Conservation (phyloP, 2,797 vertebrate species). For the Malurus leucopterus region DNA sequence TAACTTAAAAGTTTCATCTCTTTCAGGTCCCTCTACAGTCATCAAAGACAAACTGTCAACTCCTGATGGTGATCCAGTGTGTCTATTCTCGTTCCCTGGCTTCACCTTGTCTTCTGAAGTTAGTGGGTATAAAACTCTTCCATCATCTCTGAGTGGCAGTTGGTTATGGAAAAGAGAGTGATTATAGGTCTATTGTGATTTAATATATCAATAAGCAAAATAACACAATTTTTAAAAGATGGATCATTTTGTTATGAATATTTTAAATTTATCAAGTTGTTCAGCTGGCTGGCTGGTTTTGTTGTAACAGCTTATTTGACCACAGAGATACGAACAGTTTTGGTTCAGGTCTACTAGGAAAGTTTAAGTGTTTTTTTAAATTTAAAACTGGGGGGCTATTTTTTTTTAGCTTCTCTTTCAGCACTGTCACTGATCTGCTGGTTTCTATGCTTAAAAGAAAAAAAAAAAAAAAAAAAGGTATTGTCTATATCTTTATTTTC, state of each 20-base stretch:
- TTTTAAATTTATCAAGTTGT: neutral
- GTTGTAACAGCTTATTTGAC: neutral
- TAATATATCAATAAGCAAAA: neutral
- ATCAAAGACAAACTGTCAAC: neutral
- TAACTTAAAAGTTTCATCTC: neutral
- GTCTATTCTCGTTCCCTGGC: neutral
- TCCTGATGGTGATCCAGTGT: neutral
- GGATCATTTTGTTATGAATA: neutral
- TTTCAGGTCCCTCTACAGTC: neutral
- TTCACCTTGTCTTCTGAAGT: neutral
- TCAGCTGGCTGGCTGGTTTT: neutral
- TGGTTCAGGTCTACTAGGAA: neutral
- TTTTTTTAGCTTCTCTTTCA: neutral
- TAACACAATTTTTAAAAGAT: neutral
- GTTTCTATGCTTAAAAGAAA: neutral
- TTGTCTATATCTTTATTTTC: neutral
- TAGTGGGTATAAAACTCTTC: neutral
- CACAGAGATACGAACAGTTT: neutral
- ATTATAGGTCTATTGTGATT: neutral
- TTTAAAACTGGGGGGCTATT: neutral
- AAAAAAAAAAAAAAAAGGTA: neutral
- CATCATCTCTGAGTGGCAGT: neutral
- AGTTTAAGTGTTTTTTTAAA: neutral
- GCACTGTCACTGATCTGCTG: neutral
- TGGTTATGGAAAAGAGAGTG: neutral